phyloP scores from a whole-genome alignment of 1,140 invertebrate genomes.

The Halictus rubicundus region DNA sequence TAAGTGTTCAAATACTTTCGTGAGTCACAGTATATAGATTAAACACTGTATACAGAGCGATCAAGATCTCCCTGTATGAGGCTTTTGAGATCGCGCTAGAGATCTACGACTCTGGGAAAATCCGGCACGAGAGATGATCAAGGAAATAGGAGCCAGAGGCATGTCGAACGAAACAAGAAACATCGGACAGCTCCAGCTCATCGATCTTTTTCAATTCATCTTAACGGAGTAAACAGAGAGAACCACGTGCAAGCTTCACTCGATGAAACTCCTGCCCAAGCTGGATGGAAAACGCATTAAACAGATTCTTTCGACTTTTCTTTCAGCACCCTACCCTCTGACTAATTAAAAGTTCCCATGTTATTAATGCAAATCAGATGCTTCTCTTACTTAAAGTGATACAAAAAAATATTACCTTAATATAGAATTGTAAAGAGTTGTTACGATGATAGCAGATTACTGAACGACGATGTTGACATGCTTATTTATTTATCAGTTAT shows the following conservation, averaged over 20 bases:
- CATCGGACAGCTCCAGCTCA: fast-evolving
- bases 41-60: constrained; percentile 18
- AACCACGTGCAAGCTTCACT: not conserved
- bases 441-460: too few species aligned
- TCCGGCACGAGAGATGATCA: constrained; percentile 23
- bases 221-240: not conserved
- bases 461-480: too few species aligned
- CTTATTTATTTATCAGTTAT: too few species aligned
- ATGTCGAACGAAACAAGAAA: not conserved
- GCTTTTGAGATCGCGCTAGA: constrained; percentile 30
- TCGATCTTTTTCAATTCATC: constrained; percentile 11
- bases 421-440: too few species aligned
- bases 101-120: constrained; percentile 44
- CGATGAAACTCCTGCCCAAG: not conserved
- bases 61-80: constrained; percentile 39
- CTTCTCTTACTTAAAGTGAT: too few species aligned
- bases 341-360: too few species aligned
- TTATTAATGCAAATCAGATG: too few species aligned
- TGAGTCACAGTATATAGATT: too few species aligned
- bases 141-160: constrained; percentile 15
- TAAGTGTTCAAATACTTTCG: too few species aligned
- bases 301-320: too few species aligned
- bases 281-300: not conserved
- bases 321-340: too few species aligned
- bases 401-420: too few species aligned